phyloP scores from a whole-genome alignment of 2,797 vertebrate species.

The Aviceda leuphotes region DNA sequence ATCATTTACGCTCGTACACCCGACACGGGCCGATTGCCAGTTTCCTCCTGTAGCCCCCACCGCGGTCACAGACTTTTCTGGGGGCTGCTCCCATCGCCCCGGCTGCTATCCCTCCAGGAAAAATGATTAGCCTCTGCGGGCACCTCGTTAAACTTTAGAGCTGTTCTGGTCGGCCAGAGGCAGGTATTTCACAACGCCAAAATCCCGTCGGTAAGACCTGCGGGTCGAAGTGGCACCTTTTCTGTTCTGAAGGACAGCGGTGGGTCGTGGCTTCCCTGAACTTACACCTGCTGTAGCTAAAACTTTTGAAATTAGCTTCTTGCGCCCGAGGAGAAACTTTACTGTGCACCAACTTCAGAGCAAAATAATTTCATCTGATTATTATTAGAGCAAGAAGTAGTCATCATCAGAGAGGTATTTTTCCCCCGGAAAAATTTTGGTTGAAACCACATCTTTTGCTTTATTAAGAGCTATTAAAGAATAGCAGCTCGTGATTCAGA shows the following conservation, averaged over 20 bases:
- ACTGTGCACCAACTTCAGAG: not conserved
- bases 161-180: not conserved
- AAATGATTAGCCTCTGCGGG: fast-evolving
- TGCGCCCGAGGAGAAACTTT: not conserved
- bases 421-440: not conserved
- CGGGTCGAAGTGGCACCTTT: fast-evolving
- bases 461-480: not conserved
- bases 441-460: not conserved
- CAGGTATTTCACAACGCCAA: fast-evolving
- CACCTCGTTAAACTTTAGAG: not conserved
- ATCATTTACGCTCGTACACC: fast-evolving
- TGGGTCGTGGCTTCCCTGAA: not conserved
- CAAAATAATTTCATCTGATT: not conserved
- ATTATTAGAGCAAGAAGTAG: not conserved
- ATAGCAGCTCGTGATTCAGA: not conserved
- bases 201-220: fast-evolving
- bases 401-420: not conserved
- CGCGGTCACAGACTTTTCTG: not conserved
- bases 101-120: not conserved
- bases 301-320: not conserved
- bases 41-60: not conserved
- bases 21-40: fast-evolving
- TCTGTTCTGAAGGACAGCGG: fast-evolving
- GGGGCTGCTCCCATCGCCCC: not conserved
- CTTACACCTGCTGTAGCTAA: not conserved